These are phyloP conservation scores for Spodoptera litura DNA, from an alignment of 1,140 invertebrate species.

Conservation along the genomic window DNA sequence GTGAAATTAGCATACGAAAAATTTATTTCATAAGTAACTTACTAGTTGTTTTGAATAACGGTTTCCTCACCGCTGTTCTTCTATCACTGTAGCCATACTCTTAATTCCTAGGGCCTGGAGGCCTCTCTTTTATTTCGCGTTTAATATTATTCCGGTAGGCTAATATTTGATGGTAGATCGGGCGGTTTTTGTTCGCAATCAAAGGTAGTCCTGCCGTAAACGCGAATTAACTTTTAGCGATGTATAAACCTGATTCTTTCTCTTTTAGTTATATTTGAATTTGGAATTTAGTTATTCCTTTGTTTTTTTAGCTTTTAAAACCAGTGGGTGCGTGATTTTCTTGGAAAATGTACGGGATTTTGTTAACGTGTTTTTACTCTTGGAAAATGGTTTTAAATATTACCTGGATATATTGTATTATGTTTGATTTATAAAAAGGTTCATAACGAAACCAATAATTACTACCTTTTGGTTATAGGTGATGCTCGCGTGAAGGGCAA, in stretches of 20 bases:
- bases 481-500: too few relatives aligned
- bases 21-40: too few relatives aligned
- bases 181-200: conserved; percentile 41
- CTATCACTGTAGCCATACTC: neutral
- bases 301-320: neutral
- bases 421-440: too few relatives aligned
- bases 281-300: neutral
- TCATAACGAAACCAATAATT: too few relatives aligned
- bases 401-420: too few relatives aligned
- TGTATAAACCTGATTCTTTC: neutral
- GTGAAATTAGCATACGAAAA: too few relatives aligned
- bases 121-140: conserved; percentile 38
- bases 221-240: conserved; percentile 24
- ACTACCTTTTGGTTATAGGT: too few relatives aligned
- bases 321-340: too few relatives aligned
- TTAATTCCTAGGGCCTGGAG: conserved; percentile 30
- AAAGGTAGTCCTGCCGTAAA: conserved; percentile 21
- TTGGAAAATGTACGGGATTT: too few relatives aligned
- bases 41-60: neutral
- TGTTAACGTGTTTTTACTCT: too few relatives aligned
- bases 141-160: conserved; percentile 42
- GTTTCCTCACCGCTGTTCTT: neutral
- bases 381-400: too few relatives aligned
- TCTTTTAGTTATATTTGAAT: neutral
- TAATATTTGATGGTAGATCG: conserved; percentile 41